Percentiles rank a stretch among this genome's conserved stretches.
phyloP scores from a whole-genome alignment of 2,797 vertebrate species.

The Cephalopachus bancanus region DNA sequence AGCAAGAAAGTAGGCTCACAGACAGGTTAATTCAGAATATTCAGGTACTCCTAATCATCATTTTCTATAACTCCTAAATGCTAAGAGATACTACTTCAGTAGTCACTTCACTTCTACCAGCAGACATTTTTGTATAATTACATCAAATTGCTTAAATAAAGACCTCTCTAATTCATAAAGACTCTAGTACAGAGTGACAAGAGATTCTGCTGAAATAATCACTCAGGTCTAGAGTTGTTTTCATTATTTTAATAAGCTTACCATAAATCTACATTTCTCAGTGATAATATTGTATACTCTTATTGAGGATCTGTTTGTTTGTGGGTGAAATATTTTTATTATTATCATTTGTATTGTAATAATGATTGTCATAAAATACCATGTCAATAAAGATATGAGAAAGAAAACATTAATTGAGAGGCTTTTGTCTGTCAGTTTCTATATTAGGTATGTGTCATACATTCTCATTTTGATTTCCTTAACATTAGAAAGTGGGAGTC shows the following conservation, averaged over 20 bases:
- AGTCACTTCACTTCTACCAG: neutral
- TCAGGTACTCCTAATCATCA: neutral
- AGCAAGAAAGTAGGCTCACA: neutral
- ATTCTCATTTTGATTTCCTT: neutral
- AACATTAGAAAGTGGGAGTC: neutral
- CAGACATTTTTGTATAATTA: conserved; percentile 40
- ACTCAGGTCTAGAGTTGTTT: conserved; percentile 20
- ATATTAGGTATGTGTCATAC: neutral
- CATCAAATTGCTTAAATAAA: neutral
- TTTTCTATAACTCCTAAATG: neutral
- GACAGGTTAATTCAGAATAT: neutral
- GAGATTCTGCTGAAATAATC: conserved; percentile 27
- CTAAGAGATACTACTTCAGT: neutral
- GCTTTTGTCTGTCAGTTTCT: neutral
- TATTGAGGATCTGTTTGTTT: neutral
- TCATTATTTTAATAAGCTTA: conserved; percentile 38
- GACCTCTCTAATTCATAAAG: neutral
- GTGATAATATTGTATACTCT: neutral
- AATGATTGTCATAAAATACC: neutral
- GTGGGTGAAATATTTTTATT: neutral
- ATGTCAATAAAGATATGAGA: neutral
- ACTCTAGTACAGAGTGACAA: neutral
- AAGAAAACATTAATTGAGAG: neutral
- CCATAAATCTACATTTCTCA: neutral
- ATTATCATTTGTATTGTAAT: neutral